Conservation (phyloP, 2,797 vertebrate genomes). For the Neoniphon sammara region DNA sequence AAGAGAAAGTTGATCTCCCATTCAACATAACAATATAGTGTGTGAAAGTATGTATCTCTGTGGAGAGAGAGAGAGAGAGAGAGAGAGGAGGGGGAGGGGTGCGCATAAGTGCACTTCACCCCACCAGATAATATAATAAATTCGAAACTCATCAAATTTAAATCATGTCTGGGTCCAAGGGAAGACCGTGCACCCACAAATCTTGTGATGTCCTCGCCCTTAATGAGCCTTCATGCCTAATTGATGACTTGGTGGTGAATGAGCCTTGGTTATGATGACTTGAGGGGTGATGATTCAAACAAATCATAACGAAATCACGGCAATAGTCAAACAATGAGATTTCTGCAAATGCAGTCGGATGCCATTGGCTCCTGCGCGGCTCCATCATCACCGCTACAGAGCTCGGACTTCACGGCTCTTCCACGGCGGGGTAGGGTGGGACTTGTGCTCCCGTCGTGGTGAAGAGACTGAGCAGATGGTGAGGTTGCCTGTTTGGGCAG, state of each 20-base stretch:
- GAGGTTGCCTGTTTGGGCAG: conserved; percentile 60
- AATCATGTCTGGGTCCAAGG: conserved; percentile 16
- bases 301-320: conserved; percentile 2
- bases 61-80: neutral
- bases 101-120: conserved; percentile 35
- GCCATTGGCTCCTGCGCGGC: conserved; percentile 2
- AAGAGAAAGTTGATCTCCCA: conserved; percentile 20
- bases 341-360: neutral
- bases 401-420: conserved; percentile 26
- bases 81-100: neutral
- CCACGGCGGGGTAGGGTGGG: conserved; percentile 53
- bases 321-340: conserved; percentile 28
- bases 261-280: neutral
- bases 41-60: neutral
- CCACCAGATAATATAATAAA: conserved; percentile 55
- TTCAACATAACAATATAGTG: no score
- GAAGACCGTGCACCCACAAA: no score
- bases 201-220: conserved; percentile 1
- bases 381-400: conserved; percentile 14
- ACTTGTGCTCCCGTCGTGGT: conserved; percentile 66
- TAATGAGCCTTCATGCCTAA: neutral
- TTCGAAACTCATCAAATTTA: conserved; percentile 36
- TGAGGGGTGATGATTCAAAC: neutral
- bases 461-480: conserved; percentile 76
- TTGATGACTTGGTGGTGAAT: neutral